Evolutionary conservation across 2,113 vertebrate genomes (phyloP).

Genomic region (Otus sunia): DNA sequence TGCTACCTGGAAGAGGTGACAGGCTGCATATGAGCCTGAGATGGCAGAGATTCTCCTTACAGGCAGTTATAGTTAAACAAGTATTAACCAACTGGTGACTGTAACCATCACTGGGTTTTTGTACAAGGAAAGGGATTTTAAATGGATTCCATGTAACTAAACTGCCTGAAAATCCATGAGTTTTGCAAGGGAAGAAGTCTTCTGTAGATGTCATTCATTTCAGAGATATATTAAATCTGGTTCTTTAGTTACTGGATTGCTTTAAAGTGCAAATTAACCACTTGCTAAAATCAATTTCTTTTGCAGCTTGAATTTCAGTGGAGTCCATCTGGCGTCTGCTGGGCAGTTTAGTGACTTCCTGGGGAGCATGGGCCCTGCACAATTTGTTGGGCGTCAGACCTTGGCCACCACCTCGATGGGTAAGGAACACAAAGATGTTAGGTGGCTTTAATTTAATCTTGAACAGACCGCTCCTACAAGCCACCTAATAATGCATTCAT

Average conservation of each 20-base stretch:
- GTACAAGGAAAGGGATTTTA: background rate
- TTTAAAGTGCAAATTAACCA: slow-evolving; percentile 31
- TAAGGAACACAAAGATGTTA: slow-evolving; percentile 67
- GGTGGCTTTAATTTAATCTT: background rate
- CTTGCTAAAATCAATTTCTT: slow-evolving; percentile 24
- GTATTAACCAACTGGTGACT: background rate
- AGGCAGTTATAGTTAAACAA: background rate
- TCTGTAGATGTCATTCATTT: background rate
- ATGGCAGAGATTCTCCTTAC: background rate
- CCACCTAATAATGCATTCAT: background rate
- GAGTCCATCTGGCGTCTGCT: slow-evolving; percentile 93
- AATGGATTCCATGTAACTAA: background rate
- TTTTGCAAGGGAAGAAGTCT: background rate
- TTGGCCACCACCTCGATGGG: slow-evolving; percentile 98
- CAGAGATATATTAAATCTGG: background rate
- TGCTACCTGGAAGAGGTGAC: background rate
- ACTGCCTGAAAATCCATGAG: background rate
- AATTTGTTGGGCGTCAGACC: slow-evolving; percentile 96
- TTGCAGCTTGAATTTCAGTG: slow-evolving; percentile 94
- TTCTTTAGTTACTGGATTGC: background rate
- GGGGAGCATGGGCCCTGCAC: slow-evolving; percentile 96
- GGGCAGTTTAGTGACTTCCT: slow-evolving; percentile 96
- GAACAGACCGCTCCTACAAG: background rate
- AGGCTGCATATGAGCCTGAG: background rate
- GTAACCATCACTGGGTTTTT: background rate